phyloP scores from a whole-genome alignment of 2,888 invertebrate species.

The Empis stercorea region DNA sequence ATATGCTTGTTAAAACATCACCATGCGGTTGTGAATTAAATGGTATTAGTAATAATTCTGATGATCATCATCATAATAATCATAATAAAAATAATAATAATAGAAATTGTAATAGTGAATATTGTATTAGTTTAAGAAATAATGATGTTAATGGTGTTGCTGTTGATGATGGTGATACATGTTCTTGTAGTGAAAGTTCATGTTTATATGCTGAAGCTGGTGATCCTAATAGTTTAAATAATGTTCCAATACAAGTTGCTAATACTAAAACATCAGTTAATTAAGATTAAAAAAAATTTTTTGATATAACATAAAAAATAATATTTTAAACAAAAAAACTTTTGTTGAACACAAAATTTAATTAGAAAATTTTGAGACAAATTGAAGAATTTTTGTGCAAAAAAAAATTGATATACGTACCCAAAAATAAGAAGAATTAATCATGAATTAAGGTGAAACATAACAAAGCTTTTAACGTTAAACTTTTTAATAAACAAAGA shows the following conservation, averaged over 20 bases:
- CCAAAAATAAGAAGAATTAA: too few relatives aligned
- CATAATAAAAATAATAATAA: neutral
- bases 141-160: constrained; percentile 42
- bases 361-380: too few relatives aligned
- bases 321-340: too few relatives aligned
- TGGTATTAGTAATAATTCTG: constrained; percentile 1
- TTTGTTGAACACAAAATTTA: too few relatives aligned
- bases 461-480: too few relatives aligned
- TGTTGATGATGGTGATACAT: constrained; percentile 45
- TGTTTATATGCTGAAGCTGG: constrained; percentile 49
- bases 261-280: too few relatives aligned
- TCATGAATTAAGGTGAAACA: too few relatives aligned
- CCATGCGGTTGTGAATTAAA: constrained; percentile 13
- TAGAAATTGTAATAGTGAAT: constrained; percentile 37
- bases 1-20: constrained; percentile 12
- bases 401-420: too few relatives aligned
- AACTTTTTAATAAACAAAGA: too few relatives aligned
- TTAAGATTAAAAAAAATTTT: too few relatives aligned
- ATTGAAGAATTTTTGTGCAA: too few relatives aligned
- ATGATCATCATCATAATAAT: neutral
- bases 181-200: constrained; percentile 50
- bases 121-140: constrained; percentile 38
- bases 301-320: too few relatives aligned
- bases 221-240: constrained; percentile 21
- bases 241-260: neutral